phyloP scores from a whole-genome alignment of 2,888 invertebrate species.

The Clanis bilineata region DNA sequence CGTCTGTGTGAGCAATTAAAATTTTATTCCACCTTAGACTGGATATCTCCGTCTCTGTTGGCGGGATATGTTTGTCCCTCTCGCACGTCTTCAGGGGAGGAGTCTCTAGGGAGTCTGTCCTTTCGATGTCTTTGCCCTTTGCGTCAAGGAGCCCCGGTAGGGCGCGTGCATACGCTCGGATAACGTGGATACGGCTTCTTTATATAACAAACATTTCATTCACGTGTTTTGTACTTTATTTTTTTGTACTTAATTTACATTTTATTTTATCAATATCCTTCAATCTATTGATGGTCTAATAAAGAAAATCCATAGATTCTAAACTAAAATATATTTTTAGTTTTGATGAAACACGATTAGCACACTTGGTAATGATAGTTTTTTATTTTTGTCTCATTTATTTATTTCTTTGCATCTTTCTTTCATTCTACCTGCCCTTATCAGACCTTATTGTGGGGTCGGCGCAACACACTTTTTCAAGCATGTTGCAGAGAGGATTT shows the following conservation, averaged over 20 bases:
- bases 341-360: too few relatives aligned
- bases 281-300: too few relatives aligned
- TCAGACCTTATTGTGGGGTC: too few relatives aligned
- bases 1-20: constrained; percentile 79
- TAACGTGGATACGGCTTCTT: constrained; percentile 54
- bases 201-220: constrained; percentile 18
- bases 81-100: constrained; percentile 78
- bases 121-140: constrained; percentile 84
- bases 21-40: constrained; percentile 80
- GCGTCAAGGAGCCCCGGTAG: constrained; percentile 76
- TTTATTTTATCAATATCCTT: neutral
- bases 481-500: too few relatives aligned
- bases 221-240: neutral
- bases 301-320: too few relatives aligned
- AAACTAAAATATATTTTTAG: too few relatives aligned
- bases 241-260: neutral
- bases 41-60: constrained; percentile 54
- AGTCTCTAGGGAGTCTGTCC: constrained; percentile 85
- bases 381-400: too few relatives aligned
- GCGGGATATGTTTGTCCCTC: constrained; percentile 58
- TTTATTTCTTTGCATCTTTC: too few relatives aligned
- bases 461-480: too few relatives aligned
- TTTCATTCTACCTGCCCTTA: too few relatives aligned
- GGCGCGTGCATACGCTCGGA: constrained; percentile 60
- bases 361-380: too few relatives aligned